Evolutionary conservation across 2,113 vertebrate genomes (phyloP).

Genomic region (Halichoerus grypus): DNA sequence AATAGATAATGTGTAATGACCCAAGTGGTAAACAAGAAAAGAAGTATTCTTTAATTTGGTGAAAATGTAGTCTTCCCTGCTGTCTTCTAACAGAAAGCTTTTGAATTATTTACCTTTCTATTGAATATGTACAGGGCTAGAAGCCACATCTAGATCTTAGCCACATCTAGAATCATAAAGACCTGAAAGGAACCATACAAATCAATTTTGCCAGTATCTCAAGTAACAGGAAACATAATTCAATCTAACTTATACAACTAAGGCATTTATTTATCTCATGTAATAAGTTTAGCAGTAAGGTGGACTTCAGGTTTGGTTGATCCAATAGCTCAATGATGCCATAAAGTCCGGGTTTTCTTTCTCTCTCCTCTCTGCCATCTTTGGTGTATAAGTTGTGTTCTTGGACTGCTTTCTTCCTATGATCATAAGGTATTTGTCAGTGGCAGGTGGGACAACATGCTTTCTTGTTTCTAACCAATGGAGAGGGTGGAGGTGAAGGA

Average conservation of each 20-base stretch:
- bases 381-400: not conserved
- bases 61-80: not conserved
- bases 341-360: not conserved
- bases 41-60: not conserved
- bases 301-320: not conserved
- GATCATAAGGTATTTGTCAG: not conserved
- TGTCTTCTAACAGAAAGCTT: not conserved
- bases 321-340: not conserved
- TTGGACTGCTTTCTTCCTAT: not conserved
- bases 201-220: not conserved
- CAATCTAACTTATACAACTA: not conserved
- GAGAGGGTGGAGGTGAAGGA: not conserved
- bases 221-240: not conserved
- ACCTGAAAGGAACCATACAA: not conserved
- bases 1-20: not conserved
- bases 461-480: not conserved
- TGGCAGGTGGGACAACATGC: not conserved
- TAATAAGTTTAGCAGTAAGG: not conserved
- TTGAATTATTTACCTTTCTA: not conserved
- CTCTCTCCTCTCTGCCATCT: not conserved
- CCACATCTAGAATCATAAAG: not conserved
- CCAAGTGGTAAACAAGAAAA: not conserved
- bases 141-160: not conserved
- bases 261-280: not conserved
- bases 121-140: not conserved